Evolutionary conservation across 1,140 invertebrate species (phyloP).

Genomic region (Papilio xuthus): DNA sequence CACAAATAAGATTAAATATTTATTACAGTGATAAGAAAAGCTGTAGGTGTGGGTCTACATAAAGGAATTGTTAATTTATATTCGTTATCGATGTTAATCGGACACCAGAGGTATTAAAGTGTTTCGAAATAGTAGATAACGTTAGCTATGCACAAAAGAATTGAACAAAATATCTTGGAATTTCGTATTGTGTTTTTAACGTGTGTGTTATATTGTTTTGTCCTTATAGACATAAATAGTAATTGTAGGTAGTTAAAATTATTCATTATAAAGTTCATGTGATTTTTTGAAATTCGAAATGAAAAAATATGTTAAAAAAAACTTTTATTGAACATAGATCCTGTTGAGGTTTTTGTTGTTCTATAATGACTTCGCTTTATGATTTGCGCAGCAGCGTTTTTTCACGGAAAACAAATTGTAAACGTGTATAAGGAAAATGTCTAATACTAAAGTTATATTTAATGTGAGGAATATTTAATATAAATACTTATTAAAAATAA

Average conservation of each 20-base stretch:
- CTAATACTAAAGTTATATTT: not conserved
- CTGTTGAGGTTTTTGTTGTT: not conserved
- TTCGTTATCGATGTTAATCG: conserved; percentile 37
- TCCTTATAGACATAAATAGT: not conserved
- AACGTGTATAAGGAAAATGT: not conserved
- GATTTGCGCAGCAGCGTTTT: conserved; percentile 4
- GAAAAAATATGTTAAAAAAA: not conserved
- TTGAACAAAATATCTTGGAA: not conserved
- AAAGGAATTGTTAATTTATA: conserved; percentile 39
- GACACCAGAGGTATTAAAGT: conserved; percentile 31
- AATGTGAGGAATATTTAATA: not conserved
- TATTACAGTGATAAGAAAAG: conserved; percentile 31
- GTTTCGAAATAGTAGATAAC: conserved; percentile 33
- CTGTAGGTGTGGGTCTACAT: conserved; percentile 33
- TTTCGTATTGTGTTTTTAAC: not conserved
- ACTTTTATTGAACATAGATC: not conserved
- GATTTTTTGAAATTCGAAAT: not conserved
- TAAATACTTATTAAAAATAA: not conserved
- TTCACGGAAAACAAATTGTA: not conserved
- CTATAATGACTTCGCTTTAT: not conserved
- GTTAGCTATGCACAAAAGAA: conserved; percentile 28
- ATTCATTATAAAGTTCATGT: too few relatives aligned
- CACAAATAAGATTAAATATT: conserved; percentile 33
- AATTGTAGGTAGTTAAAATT: not conserved
- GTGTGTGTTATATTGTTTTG: not conserved